Percentiles rank a stretch among this genome's conserved stretches.
These are phyloP conservation scores for Keiferia lycopersicella DNA, from an alignment of 2,888 invertebrate species.

Conservation along the genomic window DNA sequence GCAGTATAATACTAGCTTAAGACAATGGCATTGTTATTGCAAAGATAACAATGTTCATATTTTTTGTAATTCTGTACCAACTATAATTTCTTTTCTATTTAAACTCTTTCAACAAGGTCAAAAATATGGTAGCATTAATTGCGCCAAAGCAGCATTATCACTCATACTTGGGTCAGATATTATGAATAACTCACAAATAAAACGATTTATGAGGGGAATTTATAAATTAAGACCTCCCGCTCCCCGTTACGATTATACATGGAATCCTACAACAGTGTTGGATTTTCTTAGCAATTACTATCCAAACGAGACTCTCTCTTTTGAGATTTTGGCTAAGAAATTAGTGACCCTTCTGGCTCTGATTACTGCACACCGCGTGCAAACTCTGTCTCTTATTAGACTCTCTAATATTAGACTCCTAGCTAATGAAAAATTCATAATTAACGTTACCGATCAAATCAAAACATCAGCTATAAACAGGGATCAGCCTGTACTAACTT, in stretches of 20 bases:
- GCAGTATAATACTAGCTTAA: slow-evolving; percentile 15
- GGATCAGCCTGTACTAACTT: too few species aligned
- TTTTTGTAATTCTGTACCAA: background rate
- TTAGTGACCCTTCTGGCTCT: slow-evolving; percentile 36
- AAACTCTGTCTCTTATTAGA: slow-evolving; percentile 35
- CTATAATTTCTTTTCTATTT: slow-evolving; percentile 14
- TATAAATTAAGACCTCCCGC: slow-evolving; percentile 24
- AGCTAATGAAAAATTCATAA: background rate
- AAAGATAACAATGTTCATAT: background rate
- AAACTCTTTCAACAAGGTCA: background rate
- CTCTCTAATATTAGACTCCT: slow-evolving; percentile 27
- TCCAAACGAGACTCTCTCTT: slow-evolving; percentile 7
- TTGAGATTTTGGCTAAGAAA: slow-evolving; percentile 31
- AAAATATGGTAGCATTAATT: slow-evolving; percentile 21
- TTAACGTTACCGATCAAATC: slow-evolving; percentile 17
- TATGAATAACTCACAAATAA: slow-evolving; percentile 28
- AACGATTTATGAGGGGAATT: slow-evolving; percentile 30
- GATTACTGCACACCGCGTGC: slow-evolving; percentile 32
- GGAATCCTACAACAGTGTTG: slow-evolving; percentile 40
- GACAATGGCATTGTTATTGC: slow-evolving; percentile 17
- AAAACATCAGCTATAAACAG: slow-evolving; percentile 22
- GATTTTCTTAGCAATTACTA: slow-evolving; percentile 23
- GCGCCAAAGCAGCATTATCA: background rate
- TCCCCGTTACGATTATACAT: slow-evolving; percentile 36
- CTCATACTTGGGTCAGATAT: slow-evolving; percentile 7